Conservation (phyloP, 2,888 invertebrate genomes). For the Microchrysa polita region DNA sequence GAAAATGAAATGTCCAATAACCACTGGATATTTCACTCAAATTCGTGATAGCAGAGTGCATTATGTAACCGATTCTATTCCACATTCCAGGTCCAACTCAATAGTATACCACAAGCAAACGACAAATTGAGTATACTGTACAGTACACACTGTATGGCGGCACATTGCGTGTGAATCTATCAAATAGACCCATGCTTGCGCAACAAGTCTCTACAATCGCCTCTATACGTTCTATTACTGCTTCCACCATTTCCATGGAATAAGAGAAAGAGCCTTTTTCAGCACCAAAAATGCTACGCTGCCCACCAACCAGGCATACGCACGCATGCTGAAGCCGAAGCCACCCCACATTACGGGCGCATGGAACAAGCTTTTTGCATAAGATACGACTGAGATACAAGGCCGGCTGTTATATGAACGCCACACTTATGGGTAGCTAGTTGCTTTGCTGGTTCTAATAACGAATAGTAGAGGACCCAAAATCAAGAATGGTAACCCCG, state of each 20-base stretch:
- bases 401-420: constrained; percentile 26
- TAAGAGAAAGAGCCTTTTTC: too few species aligned
- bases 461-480: too few species aligned
- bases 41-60: constrained; percentile 17
- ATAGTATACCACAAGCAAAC: too few species aligned
- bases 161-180: constrained; percentile 2
- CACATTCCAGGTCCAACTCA: constrained; percentile 33
- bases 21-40: background rate
- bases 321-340: background rate
- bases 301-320: background rate
- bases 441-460: background rate
- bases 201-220: constrained; percentile 24
- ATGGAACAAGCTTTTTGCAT: constrained; percentile 12
- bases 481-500: too few species aligned
- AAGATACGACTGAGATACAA: background rate
- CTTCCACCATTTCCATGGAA: background rate
- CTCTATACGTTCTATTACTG: constrained; percentile 32
- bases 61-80: constrained; percentile 34
- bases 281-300: too few species aligned
- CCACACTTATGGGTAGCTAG: background rate
- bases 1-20: too few species aligned
- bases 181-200: too few species aligned
- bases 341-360: constrained; percentile 22
- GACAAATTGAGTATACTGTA: constrained; percentile 10
- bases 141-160: constrained; percentile 1